Evolutionary conservation across 2,797 vertebrate species (phyloP), one percentile per base, ranked within the genome.

Genomic region (Platyrinchus mystaceus): DNA sequence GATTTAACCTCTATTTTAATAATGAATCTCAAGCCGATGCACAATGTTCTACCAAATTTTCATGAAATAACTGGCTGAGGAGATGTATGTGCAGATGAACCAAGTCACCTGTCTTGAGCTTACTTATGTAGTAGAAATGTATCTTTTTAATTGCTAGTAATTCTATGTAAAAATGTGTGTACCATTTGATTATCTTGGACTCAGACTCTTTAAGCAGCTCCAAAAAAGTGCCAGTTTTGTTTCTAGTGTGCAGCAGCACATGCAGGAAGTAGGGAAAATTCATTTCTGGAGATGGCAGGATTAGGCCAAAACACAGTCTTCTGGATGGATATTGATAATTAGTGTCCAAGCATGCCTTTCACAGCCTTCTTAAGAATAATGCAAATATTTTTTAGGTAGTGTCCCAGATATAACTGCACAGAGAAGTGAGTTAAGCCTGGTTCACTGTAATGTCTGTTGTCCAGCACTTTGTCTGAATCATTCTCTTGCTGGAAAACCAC

Each of bases 161-260:
- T 88, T 84, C 21, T 67, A 2, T 27, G 66, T 66, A 84, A 95
- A 97, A 96, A 91, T 90, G n/a, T n/a, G 6, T 52, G 50, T 92
- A 64, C 43, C 83, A 74, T 69, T 74, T 79, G 89, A 74, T 66
- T 32, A 12, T 47, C 23, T 36, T 71, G 32, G 32, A 43, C 43
- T 73, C 27, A 46, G 28, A 30, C 7, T 79, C 16, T 64, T 52
- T 39, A 60, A 69, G 15, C 23, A 55, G 23, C 23, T 60, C 23
- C 2, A 37, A 32, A 64, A 43, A 77, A 49, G 74, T 12, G 6
- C 10, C n/a, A 44, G 1, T 12, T 67, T 67, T 32, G 2, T 55
- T 93, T 71, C 41, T 71, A 36, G 63, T 36, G 47, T 2, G 3
- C 23, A 77, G 28, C 30, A 60, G 27, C 14, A 64, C 12, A 4